Evolutionary conservation across 2,888 invertebrate genomes (phyloP).

Genomic region (Gisinianus flammeolus): DNA sequence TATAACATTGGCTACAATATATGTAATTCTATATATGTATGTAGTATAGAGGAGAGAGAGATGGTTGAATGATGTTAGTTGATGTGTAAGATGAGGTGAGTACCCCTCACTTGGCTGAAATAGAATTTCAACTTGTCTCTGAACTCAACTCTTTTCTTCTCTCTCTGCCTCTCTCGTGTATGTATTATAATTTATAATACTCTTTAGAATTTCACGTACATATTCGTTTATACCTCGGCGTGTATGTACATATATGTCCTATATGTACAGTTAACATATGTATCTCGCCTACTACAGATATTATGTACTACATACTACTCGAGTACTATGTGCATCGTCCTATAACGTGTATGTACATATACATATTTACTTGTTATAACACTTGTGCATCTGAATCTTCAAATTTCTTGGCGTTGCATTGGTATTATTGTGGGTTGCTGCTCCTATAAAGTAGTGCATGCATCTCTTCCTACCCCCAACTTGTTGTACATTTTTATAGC

Average conservation of each 20-base stretch:
- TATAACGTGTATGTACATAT: too few species aligned
- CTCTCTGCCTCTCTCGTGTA: background rate
- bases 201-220: background rate
- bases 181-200: too few species aligned
- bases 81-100: conserved; percentile 33
- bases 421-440: background rate
- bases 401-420: background rate
- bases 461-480: background rate
- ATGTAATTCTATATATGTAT: background rate
- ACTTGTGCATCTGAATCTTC: conserved; percentile 9
- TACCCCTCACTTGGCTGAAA: conserved; percentile 33
- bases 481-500: background rate
- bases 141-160: conserved; percentile 19
- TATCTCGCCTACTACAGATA: background rate
- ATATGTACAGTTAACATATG: background rate
- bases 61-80: conserved; percentile 24
- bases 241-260: background rate
- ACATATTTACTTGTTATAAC: too few species aligned
- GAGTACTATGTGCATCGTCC: too few species aligned
- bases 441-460: background rate
- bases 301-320: too few species aligned
- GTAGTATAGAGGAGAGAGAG: background rate
- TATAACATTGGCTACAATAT: background rate
- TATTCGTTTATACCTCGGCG: too few species aligned
- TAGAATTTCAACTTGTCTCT: conserved; percentile 22